These are phyloP conservation scores for Neotragus moschatus DNA, from an alignment of 2,113 vertebrate genomes.

Conservation along the genomic window DNA sequence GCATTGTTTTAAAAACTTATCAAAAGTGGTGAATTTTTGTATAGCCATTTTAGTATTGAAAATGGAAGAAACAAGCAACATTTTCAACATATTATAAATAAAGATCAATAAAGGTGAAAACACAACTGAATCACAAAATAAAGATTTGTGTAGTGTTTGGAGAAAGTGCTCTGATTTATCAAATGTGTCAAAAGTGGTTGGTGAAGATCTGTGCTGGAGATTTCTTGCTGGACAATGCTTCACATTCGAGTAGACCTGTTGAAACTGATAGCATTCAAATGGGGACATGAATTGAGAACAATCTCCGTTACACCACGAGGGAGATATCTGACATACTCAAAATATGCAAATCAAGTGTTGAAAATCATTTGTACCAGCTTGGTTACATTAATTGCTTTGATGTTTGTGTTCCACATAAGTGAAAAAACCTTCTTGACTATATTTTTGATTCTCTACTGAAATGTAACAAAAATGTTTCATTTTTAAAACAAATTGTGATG, in stretches of 20 bases:
- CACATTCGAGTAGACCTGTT: neutral
- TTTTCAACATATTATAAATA: neutral
- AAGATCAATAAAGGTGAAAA: neutral
- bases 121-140: neutral
- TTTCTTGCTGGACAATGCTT: neutral
- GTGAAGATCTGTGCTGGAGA: neutral
- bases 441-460: neutral
- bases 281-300: neutral
- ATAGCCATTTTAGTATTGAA: neutral
- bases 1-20: neutral
- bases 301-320: accelerated
- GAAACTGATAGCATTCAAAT: neutral
- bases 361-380: neutral
- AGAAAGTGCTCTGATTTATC: neutral
- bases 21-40: neutral
- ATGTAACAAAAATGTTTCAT: neutral
- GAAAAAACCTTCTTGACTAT: neutral
- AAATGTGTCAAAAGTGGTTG: neutral
- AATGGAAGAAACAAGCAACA: neutral
- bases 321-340: neutral
- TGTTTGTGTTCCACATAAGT: neutral
- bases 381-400: neutral
- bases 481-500: neutral
- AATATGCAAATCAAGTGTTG: neutral
- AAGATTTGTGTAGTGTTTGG: neutral